Evolutionary conservation across 1,140 invertebrate species (phyloP).

Genomic region (Oncopodura yosiiana): DNA sequence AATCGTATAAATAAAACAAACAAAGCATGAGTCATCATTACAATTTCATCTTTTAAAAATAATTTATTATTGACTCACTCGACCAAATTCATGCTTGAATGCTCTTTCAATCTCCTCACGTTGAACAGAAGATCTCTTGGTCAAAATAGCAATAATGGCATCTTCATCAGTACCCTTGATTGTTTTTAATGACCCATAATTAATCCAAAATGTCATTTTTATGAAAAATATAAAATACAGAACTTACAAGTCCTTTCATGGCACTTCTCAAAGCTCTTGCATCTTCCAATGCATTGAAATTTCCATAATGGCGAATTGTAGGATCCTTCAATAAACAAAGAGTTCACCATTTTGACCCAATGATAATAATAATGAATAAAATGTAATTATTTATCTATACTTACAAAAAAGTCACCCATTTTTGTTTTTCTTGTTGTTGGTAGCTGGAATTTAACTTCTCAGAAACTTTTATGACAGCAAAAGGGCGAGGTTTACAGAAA

Average conservation of each 20-base stretch:
- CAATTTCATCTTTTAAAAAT: neutral
- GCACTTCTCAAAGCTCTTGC: constrained; percentile 56
- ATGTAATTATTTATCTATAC: too few species aligned
- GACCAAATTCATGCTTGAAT: constrained; percentile 64
- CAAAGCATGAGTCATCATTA: neutral
- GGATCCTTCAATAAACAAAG: constrained; percentile 44
- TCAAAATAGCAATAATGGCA: constrained; percentile 60
- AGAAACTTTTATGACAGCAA: too few species aligned
- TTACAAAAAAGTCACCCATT: too few species aligned
- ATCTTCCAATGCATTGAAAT: constrained; percentile 57
- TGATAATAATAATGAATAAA: too few species aligned
- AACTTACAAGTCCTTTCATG: constrained; percentile 65
- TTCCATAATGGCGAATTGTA: constrained; percentile 48
- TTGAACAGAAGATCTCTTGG: constrained; percentile 54
- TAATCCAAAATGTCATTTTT: neutral
- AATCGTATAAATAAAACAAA: constrained; percentile 4
- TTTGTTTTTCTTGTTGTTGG: too few species aligned
- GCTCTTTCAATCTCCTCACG: constrained; percentile 54
- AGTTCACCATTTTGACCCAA: too few species aligned
- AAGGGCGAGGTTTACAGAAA: too few species aligned
- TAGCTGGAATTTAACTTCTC: too few species aligned
- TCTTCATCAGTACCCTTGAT: constrained; percentile 62
- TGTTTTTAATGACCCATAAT: constrained; percentile 35
- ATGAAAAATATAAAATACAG: constrained; percentile 36
- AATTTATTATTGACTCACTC: constrained; percentile 44